Conservation (phyloP, 2,888 invertebrate species). For the Ormyrus labotus region DNA sequence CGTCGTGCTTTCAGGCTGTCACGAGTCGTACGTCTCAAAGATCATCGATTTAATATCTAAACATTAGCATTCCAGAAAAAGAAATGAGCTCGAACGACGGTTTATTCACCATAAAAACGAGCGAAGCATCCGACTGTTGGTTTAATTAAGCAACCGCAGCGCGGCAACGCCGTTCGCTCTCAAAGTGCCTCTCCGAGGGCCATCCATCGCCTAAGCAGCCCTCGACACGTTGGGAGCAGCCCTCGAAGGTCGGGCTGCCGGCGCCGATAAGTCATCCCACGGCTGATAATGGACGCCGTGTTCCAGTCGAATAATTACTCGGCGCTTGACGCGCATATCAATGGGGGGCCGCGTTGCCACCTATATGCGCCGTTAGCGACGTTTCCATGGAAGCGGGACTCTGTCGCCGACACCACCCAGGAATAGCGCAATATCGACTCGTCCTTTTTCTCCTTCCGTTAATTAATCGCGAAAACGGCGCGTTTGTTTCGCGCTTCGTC, state of each 20-base stretch:
- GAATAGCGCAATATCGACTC: no score
- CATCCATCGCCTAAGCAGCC: neutral
- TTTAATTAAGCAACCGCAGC: neutral
- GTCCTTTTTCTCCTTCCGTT: no score
- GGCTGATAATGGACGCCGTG: slow-evolving; percentile 30
- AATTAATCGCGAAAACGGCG: no score
- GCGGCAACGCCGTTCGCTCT: neutral
- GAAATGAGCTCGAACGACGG: neutral
- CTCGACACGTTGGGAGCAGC: slow-evolving; percentile 23
- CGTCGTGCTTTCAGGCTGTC: no score
- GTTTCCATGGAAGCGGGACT: slow-evolving; percentile 6
- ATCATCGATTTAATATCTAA: neutral
- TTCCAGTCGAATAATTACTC: slow-evolving; percentile 39
- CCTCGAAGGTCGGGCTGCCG: slow-evolving; percentile 1
- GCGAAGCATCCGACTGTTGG: no score
- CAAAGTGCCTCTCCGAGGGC: neutral
- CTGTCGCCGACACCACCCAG: neutral
- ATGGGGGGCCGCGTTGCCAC: neutral
- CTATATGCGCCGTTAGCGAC: neutral
- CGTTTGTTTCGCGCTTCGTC: no score
- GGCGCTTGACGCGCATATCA: slow-evolving; percentile 32
- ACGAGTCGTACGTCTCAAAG: no score
- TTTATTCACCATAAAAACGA: neutral
- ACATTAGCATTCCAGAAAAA: neutral
- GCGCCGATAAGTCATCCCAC: slow-evolving; percentile 35